Percentiles rank a stretch among this genome's conserved stretches.
Conservation (phyloP, 2,888 invertebrate species). For the Nebria brevicollis region DNA sequence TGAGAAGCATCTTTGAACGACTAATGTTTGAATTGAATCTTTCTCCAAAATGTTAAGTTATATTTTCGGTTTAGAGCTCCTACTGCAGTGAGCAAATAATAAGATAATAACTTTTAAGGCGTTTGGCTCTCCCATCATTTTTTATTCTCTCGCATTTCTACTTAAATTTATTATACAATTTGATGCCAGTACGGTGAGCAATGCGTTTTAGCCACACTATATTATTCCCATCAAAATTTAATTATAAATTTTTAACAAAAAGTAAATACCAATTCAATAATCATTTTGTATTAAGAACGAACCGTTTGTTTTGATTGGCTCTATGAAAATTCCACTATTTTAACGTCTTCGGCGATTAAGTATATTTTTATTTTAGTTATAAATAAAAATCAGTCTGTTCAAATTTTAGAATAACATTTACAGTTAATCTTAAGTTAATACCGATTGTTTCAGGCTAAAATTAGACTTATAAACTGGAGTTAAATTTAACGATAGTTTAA, state of each 20-base stretch:
- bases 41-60: conserved; percentile 1
- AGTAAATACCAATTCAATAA: neutral
- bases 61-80: conserved; percentile 24
- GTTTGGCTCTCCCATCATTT: conserved; percentile 30
- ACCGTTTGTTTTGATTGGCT: neutral
- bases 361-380: neutral
- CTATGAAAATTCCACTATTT: neutral
- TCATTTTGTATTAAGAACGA: neutral
- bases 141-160: neutral
- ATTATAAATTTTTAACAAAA: neutral
- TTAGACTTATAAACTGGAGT: neutral
- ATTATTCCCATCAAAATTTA: conserved; percentile 37
- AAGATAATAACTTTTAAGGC: conserved; percentile 34
- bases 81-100: conserved; percentile 46
- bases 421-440: neutral
- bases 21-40: conserved; percentile 17
- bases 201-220: conserved; percentile 21
- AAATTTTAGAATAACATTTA: conserved; percentile 1
- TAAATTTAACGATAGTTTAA: conserved; percentile 9
- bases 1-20: conserved; percentile 39
- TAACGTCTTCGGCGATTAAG: neutral
- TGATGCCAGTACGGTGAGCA: conserved; percentile 35
- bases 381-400: neutral
- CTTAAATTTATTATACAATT: conserved; percentile 14
- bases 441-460: conserved; percentile 4